Percentiles rank a stretch among this genome's conserved stretches.
phyloP scores from a whole-genome alignment of 2,113 vertebrate species.

The Tretioscincus oriximinensis region DNA sequence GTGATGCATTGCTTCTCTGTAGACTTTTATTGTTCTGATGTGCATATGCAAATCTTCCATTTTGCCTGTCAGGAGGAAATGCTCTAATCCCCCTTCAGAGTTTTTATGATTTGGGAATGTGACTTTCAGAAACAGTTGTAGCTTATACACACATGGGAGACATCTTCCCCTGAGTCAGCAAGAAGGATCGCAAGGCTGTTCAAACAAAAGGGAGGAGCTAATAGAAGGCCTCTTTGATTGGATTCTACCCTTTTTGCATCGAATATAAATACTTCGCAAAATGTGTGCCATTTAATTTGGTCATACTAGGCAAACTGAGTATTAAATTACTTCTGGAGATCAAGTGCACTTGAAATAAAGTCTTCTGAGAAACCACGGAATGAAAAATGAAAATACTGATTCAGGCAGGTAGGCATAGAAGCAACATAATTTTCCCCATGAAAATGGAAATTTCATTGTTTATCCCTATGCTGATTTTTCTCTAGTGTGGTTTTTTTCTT shows the following conservation, averaged over 20 bases:
- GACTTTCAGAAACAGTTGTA: slow-evolving; percentile 22
- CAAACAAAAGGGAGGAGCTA: slow-evolving; percentile 1
- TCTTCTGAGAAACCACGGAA: slow-evolving; percentile 17
- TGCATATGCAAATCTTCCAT: slow-evolving; percentile 39
- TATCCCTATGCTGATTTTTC: no score
- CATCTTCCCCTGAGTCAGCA: slow-evolving; percentile 22
- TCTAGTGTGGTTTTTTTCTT: no score
- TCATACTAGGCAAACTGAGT: slow-evolving; percentile 30
- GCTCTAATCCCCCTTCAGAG: slow-evolving; percentile 48
- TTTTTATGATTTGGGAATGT: slow-evolving; percentile 52
- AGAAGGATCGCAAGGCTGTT: background rate
- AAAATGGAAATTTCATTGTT: background rate
- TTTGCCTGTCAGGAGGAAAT: slow-evolving; percentile 41
- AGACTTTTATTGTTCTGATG: slow-evolving; percentile 46
- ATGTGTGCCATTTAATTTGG: slow-evolving; percentile 16
- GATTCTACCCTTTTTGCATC: slow-evolving; percentile 1
- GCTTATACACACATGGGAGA: slow-evolving; percentile 10
- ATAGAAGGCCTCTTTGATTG: slow-evolving; percentile 18
- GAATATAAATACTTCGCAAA: background rate
- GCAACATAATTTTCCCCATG: background rate
- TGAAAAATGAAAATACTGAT: slow-evolving; percentile 22
- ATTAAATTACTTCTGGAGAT: slow-evolving; percentile 33
- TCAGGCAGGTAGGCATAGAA: background rate
- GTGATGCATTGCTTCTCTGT: slow-evolving; percentile 42
- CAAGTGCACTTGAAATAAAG: slow-evolving; percentile 26